A percentile compares a stretch with the other conserved stretches of the same genome.
phyloP scores from a whole-genome alignment of 2,113 vertebrate species.

The Mixornis gularis region DNA sequence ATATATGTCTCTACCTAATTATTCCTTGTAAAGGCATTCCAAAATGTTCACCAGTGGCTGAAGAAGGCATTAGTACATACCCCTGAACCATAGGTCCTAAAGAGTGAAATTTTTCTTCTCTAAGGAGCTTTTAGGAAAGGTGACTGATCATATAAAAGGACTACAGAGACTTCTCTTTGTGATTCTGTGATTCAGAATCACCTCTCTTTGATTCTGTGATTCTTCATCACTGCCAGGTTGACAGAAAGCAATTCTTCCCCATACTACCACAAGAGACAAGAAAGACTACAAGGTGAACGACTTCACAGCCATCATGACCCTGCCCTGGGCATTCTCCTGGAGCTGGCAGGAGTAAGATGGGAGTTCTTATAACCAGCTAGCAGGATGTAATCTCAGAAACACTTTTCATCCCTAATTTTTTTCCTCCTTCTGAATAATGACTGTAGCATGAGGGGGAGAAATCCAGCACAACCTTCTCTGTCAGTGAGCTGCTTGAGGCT shows the following conservation, averaged over 20 bases:
- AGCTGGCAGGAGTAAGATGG: neutral
- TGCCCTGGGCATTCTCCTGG: neutral
- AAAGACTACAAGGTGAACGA: rapidly evolving
- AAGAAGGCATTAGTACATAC: neutral
- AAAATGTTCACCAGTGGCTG: neutral
- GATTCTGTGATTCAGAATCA: neutral
- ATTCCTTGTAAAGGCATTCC: neutral
- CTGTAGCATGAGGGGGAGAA: neutral
- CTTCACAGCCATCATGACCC: neutral
- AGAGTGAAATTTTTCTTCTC: neutral
- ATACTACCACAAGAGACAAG: neutral
- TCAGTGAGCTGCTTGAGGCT: neutral
- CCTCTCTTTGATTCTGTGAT: neutral
- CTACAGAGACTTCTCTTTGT: neutral
- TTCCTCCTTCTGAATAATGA: neutral
- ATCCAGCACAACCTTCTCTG: neutral
- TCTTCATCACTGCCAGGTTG: neutral
- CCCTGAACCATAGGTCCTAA: neutral
- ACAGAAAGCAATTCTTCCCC: neutral
- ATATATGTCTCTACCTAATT: neutral
- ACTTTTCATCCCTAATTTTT: neutral
- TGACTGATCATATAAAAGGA: neutral
- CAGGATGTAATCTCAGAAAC: neutral
- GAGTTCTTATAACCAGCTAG: neutral
- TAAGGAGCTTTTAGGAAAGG: neutral